phyloP scores from a whole-genome alignment of 2,888 invertebrate genomes.

The Venustoraphidia nigricollis region DNA sequence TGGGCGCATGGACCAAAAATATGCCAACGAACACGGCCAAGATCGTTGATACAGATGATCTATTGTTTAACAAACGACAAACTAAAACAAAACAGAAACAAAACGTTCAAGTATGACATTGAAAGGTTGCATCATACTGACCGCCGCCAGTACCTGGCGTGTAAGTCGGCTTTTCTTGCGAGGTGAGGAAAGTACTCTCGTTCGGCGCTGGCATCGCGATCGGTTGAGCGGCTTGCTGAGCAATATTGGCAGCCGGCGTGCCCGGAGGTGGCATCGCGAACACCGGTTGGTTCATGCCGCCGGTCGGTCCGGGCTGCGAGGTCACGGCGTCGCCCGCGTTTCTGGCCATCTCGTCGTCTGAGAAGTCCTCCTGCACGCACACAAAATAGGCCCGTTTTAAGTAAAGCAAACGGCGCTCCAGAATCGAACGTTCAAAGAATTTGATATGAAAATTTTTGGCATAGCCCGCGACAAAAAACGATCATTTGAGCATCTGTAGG shows the following conservation, averaged over 20 bases:
- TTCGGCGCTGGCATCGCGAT: conserved; percentile 30
- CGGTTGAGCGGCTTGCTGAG: conserved; percentile 16
- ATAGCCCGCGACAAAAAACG: too few species aligned
- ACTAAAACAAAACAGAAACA: too few species aligned
- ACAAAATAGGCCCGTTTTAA: conserved; percentile 8
- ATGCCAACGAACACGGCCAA: too few species aligned
- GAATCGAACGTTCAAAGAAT: too few species aligned
- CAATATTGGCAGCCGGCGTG: conserved; percentile 19
- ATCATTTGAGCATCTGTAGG: too few species aligned
- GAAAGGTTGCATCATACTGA: too few species aligned
- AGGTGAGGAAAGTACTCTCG: conserved; percentile 55
- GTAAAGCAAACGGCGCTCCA: too few species aligned
- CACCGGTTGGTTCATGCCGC: conserved; percentile 36
- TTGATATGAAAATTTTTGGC: too few species aligned
- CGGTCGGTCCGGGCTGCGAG: conserved; percentile 32
- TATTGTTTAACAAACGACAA: too few species aligned
- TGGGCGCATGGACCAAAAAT: too few species aligned
- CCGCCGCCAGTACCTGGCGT: conserved; percentile 25
- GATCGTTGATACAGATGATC: too few species aligned
- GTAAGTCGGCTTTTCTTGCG: conserved; percentile 33
- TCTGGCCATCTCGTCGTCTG: conserved; percentile 19
- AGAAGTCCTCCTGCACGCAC: conserved; percentile 23
- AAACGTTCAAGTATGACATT: too few species aligned
- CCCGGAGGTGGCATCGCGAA: conserved; percentile 45
- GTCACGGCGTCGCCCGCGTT: conserved; percentile 21